phyloP scores from a whole-genome alignment of 2,888 invertebrate species.

The Phlogophora meticulosa region DNA sequence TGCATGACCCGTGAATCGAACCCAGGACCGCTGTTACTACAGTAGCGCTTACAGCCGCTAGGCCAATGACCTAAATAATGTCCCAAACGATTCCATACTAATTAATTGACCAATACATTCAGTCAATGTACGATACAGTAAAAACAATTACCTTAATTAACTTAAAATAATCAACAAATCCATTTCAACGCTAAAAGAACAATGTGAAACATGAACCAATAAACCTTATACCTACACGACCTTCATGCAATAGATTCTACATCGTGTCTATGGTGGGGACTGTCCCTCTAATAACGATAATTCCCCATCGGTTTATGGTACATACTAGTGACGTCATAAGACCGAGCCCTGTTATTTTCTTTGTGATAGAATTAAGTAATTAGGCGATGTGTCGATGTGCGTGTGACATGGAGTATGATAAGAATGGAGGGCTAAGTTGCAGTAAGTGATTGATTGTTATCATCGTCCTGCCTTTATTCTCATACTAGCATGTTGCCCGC shows the following conservation, averaged over 20 bases:
- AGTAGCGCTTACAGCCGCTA: too few relatives aligned
- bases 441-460: neutral
- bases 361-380: constrained; percentile 59
- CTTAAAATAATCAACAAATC: constrained; percentile 17
- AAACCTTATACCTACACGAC: neutral
- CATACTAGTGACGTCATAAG: constrained; percentile 51
- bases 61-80: too few relatives aligned
- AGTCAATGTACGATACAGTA: neutral
- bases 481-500: too few relatives aligned
- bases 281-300: constrained; percentile 51
- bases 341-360: constrained; percentile 33
- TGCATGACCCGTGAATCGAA: too few relatives aligned
- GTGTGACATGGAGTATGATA: neutral
- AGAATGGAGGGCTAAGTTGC: neutral
- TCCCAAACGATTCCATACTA: too few relatives aligned
- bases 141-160: constrained; percentile 5
- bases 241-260: constrained; percentile 50
- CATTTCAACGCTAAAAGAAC: neutral
- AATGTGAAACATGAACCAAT: constrained; percentile 6
- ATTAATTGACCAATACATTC: too few relatives aligned
- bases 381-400: constrained; percentile 30
- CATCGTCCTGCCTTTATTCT: too few relatives aligned
- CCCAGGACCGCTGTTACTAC: too few relatives aligned
- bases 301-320: constrained; percentile 55
- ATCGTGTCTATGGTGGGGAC: constrained; percentile 34